These are phyloP conservation scores for Encarsia formosa DNA, from an alignment of 2,888 invertebrate species.

Conservation along the genomic window DNA sequence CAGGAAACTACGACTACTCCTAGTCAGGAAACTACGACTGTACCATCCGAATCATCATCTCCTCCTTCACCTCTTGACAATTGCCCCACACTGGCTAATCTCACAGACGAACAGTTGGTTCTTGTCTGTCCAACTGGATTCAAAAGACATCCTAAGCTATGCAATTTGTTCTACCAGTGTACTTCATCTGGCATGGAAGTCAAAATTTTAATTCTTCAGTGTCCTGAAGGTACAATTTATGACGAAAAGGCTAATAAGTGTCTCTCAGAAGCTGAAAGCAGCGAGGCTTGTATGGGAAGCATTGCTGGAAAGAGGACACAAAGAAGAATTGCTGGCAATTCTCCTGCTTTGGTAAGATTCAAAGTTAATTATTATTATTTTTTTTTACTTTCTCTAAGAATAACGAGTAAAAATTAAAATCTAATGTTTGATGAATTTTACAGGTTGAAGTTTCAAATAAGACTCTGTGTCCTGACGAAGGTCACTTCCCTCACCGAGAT, in stretches of 20 bases:
- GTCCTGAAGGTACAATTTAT: conserved; percentile 73
- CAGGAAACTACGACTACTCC: conserved; percentile 25
- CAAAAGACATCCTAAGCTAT: conserved; percentile 75
- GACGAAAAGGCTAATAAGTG: conserved; percentile 72
- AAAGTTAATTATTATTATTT: background rate
- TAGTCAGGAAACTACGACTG: conserved; percentile 24
- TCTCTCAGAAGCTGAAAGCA: conserved; percentile 60
- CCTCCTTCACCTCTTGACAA: conserved; percentile 32
- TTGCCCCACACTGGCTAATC: conserved; percentile 46
- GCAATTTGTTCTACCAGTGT: conserved; percentile 81
- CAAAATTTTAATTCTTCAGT: conserved; percentile 71
- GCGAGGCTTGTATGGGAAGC: conserved; percentile 57
- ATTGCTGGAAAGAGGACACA: conserved; percentile 57
- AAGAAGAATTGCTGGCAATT: conserved; percentile 54
- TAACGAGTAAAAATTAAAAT: conserved; percentile 3
- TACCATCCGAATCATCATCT: conserved; percentile 28
- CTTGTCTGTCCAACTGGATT: conserved; percentile 80
- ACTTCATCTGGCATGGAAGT: conserved; percentile 65
- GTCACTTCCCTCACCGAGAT: conserved; percentile 66
- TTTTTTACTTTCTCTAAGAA: background rate
- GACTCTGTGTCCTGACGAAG: conserved; percentile 63
- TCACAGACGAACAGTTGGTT: conserved; percentile 67
- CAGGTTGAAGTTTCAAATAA: conserved; percentile 63
- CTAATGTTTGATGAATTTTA: conserved; percentile 31
- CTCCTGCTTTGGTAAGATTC: conserved; percentile 59